These are phyloP conservation scores for Ooceraea biroi DNA, from an alignment of 1,140 invertebrate genomes.

Conservation along the genomic window DNA sequence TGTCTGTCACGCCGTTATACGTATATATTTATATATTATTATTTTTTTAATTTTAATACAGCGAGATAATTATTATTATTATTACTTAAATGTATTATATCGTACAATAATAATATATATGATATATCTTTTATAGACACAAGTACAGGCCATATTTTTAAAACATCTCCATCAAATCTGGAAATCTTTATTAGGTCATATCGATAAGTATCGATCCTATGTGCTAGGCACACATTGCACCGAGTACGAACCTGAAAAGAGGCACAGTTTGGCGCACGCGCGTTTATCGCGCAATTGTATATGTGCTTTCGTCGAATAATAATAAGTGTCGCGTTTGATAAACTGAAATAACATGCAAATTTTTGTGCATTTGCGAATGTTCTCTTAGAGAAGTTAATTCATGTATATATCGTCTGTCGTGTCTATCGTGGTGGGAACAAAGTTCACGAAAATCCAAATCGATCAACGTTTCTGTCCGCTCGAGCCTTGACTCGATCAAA, in stretches of 20 bases:
- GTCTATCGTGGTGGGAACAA: not conserved
- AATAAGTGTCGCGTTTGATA: constrained; percentile 6
- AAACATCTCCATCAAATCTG: not conserved
- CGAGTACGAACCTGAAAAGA: constrained; percentile 15
- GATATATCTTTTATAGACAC: too few species aligned
- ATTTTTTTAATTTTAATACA: too few species aligned
- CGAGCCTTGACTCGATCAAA: constrained; percentile 36
- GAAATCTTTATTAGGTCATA: not conserved
- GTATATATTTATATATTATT: too few species aligned
- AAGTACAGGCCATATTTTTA: not conserved
- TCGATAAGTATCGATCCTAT: not conserved
- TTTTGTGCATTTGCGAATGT: not conserved
- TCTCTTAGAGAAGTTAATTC: too few species aligned
- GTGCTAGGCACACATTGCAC: not conserved
- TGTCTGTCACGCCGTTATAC: too few species aligned
- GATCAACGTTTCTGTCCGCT: not conserved
- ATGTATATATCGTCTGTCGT: too few species aligned
- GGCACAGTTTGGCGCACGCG: constrained; percentile 29
- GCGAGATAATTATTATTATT: too few species aligned
- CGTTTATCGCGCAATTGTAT: not conserved
- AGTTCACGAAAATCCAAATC: constrained; percentile 14
- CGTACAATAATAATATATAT: too few species aligned
- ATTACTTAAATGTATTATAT: too few species aligned
- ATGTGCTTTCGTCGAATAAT: not conserved
- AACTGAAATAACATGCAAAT: not conserved